phyloP scores from a whole-genome alignment of 2,113 vertebrate species.

The Thoracochromis brauschi region DNA sequence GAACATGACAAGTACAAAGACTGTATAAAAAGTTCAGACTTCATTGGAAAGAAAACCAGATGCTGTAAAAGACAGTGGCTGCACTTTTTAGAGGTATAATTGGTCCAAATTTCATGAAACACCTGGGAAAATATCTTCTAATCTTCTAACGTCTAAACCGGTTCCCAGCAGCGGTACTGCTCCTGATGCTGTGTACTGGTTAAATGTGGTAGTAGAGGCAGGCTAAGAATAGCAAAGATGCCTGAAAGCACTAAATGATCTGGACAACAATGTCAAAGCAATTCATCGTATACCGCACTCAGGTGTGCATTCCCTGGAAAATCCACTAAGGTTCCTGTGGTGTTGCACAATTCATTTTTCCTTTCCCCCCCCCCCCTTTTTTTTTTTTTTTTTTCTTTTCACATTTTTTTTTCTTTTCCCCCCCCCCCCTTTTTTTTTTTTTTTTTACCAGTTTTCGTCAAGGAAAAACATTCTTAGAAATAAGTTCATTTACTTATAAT shows the following conservation, averaged over 20 bases:
- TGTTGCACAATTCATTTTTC: background rate
- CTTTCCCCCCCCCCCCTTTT: rapidly evolving
- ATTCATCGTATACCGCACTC: background rate
- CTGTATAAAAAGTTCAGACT: background rate
- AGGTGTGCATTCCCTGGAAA: background rate
- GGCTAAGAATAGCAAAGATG: constrained; percentile 19
- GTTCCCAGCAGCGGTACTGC: background rate
- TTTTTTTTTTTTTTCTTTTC: background rate
- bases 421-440: rapidly evolving
- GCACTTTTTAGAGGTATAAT: background rate
- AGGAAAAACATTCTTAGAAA: background rate
- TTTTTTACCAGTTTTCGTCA: background rate
- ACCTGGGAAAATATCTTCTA: background rate
- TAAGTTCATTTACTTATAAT: background rate
- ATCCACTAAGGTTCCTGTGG: background rate
- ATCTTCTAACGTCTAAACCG: background rate
- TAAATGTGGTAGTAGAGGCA: background rate
- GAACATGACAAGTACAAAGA: background rate
- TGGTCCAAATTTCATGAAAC: background rate
- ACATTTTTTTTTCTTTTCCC: background rate
- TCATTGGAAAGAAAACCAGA: background rate
- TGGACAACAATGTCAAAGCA: constrained; percentile 29
- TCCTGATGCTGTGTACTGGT: background rate
- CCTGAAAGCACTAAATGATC: constrained; percentile 30
- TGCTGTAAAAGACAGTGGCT: background rate